Base-by-base conservation (phyloP, 92 coral and sea anemone species). In the Meandrina meandrites region DNA sequence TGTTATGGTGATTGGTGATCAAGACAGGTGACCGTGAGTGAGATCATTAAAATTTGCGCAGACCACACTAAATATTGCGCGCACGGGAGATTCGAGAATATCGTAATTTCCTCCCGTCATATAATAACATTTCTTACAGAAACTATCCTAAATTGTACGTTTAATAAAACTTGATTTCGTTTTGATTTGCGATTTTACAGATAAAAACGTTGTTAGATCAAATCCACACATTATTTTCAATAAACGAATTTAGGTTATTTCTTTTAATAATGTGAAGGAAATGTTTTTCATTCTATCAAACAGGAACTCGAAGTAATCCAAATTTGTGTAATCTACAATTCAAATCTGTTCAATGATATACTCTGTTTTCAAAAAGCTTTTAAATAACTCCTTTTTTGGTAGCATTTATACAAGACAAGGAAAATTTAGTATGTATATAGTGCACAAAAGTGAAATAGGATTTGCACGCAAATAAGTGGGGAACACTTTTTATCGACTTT, bases 1-100 rank as follows among this genome's bases (percentile, higher is more conserved):
- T 50, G 88, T 77, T 77, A 85, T 85, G 88, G 83, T 60, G 81
- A 85, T 42, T 58, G 50, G 50, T 27, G 76, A 60, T 79, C 77
- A 19, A 70, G 31, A 40, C 88, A 85, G 88, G 83, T 77, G 83
- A 45, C 40, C 14, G n/a, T 21, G 31, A 5, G 64, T 85, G 88
- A 85, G 88, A 77, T 85, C 81, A 85, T 76, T 66, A 36, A 37
- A 60, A 84, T 73, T 42, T 28, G 67, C 74, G 19, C 73, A 40
- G 57, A 56, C 24, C 80, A 34, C 75, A 73, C 71, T 10, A n/a
- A n/a, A 60, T 24, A 4, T 2, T 35, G 71, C 34, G 34, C 31
- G 21, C 40, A 81, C 16, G 13, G n/a, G 72, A 42, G 30, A 35
- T 72, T 53, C 15, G 36, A 3, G 19, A 42, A 31, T 16, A 40